These are phyloP conservation scores for Anthoscopus minutus DNA, from an alignment of 2,113 vertebrate species.

Conservation along the genomic window DNA sequence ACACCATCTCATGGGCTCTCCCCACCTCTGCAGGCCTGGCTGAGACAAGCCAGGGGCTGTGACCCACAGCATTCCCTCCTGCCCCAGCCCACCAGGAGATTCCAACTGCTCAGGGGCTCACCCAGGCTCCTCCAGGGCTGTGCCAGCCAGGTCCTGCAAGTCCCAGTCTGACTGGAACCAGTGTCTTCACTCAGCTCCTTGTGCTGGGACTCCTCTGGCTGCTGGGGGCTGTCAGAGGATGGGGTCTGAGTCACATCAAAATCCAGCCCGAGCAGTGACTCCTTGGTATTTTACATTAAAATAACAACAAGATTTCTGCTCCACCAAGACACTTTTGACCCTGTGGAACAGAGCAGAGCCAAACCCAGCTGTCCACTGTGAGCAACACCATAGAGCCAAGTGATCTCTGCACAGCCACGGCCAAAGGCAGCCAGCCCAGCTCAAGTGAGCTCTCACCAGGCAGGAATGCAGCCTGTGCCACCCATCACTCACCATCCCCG, in stretches of 20 bases:
- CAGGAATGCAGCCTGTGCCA: not conserved
- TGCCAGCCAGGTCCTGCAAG: not conserved
- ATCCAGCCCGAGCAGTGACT: not conserved
- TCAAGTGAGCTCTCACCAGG: not conserved
- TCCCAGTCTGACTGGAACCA: not conserved
- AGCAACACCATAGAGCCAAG: not conserved
- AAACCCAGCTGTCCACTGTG: not conserved
- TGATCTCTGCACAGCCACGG: not conserved
- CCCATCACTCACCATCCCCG: constrained; percentile 81
- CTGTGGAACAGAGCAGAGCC: not conserved
- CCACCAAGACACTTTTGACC: not conserved
- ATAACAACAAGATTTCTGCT: not conserved
- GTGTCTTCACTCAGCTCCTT: not conserved
- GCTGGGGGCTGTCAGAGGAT: not conserved
- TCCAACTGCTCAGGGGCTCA: rapidly evolving
- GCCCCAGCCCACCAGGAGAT: not conserved
- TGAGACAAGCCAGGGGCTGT: not conserved
- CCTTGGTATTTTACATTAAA: not conserved
- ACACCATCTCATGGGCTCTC: not conserved
- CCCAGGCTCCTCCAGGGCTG: not conserved
- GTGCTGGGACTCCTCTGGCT: not conserved
- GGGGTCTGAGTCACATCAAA: not conserved
- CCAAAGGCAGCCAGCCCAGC: not conserved
- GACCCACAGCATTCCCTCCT: rapidly evolving
- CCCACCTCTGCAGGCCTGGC: not conserved